Evolutionary conservation across 2,797 vertebrate genomes (phyloP), one percentile per base, ranked within the genome.

Genomic region (Anguilla anguilla): DNA sequence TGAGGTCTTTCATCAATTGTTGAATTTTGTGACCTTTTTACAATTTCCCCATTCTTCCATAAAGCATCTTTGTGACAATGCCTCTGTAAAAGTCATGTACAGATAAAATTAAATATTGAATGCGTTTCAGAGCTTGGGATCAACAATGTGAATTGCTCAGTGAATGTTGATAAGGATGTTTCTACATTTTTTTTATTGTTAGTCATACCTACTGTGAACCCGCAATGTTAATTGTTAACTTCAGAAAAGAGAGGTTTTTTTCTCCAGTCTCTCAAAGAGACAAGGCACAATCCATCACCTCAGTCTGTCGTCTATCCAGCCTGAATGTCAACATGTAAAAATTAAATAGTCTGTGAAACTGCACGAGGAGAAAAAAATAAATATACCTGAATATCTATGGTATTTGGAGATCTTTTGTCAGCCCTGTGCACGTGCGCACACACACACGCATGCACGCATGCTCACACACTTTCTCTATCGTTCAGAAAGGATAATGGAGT

Each of bases 281-380:
- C 72, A 77, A 17, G 72, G 15, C 15, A 39, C 72, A 39, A 77
- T 77, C 72, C 72, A 77, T 77, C 72, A 77, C 35, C 28, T 77
- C 72, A 35, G 31, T 77, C 72, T 39, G 15, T 35, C 39, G 64
- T 69, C 69, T 69, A n/a, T 64, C 61, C 25, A 64, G 69, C 69
- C 69, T 31, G 6, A 72, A 72, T 72, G 69, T 4, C 69, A 72
- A 72, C 31, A 72, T 72, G 31, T 5, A 77, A 15, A 39, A 77
- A 39, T 77, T 15, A 39, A 39, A 31, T 77, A 72, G 69, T 72
- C 31, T 77, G 72, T 77, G 72, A 77, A 77, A 77, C 64, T 69
- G 57, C 3, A 59, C 17, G 25, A 67, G 64, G 64, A 6, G 64
- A n/a, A 69, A 64, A 53, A 64, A 28, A 69, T 69, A 11, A 15